Conservation (phyloP, 2,113 vertebrate species). For the Vimba vimba region DNA sequence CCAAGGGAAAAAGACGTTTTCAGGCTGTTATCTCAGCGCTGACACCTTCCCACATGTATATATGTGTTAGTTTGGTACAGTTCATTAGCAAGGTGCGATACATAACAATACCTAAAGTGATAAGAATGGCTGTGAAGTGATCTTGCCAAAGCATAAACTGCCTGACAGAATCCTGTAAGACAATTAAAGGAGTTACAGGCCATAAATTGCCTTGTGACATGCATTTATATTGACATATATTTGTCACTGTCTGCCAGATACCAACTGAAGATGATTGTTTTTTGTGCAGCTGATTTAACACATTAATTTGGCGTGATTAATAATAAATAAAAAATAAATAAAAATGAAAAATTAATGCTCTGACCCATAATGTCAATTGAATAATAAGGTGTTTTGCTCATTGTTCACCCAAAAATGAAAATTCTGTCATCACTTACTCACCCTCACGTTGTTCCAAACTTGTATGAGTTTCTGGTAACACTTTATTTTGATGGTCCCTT, state of each 20-base stretch:
- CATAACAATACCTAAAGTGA: slow-evolving; percentile 12
- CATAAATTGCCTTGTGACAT: not conserved
- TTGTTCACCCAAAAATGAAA: too few relatives aligned
- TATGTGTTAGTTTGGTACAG: not conserved
- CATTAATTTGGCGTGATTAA: not conserved
- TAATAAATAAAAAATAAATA: not conserved
- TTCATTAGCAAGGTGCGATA: not conserved
- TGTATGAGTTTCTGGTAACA: too few relatives aligned
- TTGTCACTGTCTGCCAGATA: not conserved
- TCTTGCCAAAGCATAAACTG: not conserved
- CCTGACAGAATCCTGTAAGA: not conserved
- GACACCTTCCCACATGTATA: slow-evolving; percentile 20
- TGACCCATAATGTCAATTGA: not conserved
- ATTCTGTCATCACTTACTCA: too few relatives aligned
- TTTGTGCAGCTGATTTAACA: not conserved
- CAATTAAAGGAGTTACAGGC: not conserved
- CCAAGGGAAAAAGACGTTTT: not conserved
- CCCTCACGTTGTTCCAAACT: too few relatives aligned
- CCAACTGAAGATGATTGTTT: not conserved
- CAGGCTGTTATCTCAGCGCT: not conserved
- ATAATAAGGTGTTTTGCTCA: not conserved
- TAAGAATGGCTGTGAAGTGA: slow-evolving; percentile 7
- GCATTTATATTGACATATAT: not conserved
- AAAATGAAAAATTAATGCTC: not conserved
- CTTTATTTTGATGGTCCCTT: too few relatives aligned